Evolutionary conservation across 1,140 invertebrate genomes (phyloP).

Genomic region (Coenobita brevimanus): DNA sequence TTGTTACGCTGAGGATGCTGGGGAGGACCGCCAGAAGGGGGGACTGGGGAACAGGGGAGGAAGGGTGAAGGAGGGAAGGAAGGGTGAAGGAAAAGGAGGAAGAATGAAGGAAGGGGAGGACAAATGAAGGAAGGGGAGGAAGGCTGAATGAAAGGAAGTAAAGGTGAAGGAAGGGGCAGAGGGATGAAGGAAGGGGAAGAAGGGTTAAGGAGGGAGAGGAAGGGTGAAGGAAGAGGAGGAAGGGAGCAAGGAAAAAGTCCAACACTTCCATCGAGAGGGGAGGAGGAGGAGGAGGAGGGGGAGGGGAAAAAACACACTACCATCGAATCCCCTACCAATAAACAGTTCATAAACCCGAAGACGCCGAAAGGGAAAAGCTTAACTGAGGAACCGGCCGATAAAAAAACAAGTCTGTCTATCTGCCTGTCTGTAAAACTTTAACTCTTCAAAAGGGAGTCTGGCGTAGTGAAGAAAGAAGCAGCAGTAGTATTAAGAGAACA

Average conservation of each 20-base stretch:
- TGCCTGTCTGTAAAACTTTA: too few species aligned
- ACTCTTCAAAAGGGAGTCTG: too few species aligned
- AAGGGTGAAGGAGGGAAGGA: not conserved
- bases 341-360: not conserved
- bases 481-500: too few species aligned
- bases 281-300: not conserved
- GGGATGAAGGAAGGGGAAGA: not conserved
- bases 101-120: not conserved
- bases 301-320: not conserved
- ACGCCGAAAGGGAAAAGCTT: not conserved
- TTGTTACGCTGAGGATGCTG: not conserved
- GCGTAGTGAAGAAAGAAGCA: too few species aligned
- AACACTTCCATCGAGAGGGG: not conserved
- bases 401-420: too few species aligned
- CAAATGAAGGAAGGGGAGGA: not conserved
- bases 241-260: not conserved
- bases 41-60: not conserved
- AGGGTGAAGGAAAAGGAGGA: not conserved
- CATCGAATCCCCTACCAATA: not conserved
- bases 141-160: not conserved
- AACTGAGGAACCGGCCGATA: too few species aligned
- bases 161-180: not conserved
- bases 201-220: not conserved
- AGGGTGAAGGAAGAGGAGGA: not conserved
- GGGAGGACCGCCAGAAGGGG: slow-evolving; percentile 3